A percentile compares a stretch with the other conserved stretches of the same genome.
Evolutionary conservation across 2,113 vertebrate genomes (phyloP).

Genomic region (Agapornis roseicollis): DNA sequence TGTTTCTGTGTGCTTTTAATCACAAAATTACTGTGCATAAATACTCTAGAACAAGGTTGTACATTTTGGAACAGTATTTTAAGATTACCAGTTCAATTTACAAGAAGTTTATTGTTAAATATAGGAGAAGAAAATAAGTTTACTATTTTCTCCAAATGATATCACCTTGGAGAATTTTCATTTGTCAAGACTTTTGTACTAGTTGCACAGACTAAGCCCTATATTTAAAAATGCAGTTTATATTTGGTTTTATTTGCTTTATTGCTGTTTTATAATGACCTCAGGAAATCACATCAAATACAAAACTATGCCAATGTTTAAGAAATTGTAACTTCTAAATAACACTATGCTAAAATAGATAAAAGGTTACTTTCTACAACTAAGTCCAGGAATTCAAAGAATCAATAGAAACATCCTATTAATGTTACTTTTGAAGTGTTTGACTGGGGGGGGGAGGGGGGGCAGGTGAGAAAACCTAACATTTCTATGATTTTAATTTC

Average conservation of each 20-base stretch:
- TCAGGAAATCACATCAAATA: background rate
- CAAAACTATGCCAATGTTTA: background rate
- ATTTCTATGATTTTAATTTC: background rate
- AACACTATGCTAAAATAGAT: background rate
- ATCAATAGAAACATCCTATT: background rate
- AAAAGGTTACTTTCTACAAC: background rate
- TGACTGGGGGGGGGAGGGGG: background rate
- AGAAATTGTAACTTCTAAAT: background rate
- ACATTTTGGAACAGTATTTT: background rate
- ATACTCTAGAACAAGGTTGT: background rate
- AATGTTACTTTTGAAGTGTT: background rate
- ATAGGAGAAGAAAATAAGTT: background rate
- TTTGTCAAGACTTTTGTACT: background rate
- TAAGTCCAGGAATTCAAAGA: background rate
- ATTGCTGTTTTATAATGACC: background rate
- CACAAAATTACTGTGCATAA: slow-evolving; percentile 38
- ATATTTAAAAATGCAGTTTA: accelerated
- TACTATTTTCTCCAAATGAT: background rate
- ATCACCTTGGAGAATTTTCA: background rate
- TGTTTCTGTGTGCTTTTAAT: slow-evolving; percentile 44
- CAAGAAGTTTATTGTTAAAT: background rate
- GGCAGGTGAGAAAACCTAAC: background rate
- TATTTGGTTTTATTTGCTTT: background rate
- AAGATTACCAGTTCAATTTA: background rate
- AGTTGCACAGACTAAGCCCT: accelerated